Conservation (phyloP, 2,113 vertebrate genomes). For the Stercorarius parasiticus region DNA sequence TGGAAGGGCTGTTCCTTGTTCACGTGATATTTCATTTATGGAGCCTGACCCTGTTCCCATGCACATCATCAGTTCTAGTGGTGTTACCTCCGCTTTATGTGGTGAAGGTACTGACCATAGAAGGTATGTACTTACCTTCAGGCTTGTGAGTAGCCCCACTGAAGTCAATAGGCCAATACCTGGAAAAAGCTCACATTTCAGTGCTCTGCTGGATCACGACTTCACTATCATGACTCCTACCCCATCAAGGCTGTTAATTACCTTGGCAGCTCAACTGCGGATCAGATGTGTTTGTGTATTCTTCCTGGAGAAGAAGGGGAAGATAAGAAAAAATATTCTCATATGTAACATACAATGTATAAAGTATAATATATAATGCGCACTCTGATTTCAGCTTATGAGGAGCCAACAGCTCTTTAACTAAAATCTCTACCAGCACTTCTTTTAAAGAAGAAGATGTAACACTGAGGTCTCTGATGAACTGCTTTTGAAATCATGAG, state of each 20-base stretch:
- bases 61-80: background rate
- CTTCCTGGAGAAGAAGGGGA: background rate
- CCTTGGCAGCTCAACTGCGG: background rate
- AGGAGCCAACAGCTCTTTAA: background rate
- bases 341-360: background rate
- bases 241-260: background rate
- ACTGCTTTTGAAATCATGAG: background rate
- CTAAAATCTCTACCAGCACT: background rate
- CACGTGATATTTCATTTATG: accelerated
- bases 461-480: background rate
- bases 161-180: background rate
- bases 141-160: background rate
- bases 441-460: background rate
- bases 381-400: background rate
- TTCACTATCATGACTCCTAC: background rate
- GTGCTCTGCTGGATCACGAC: background rate
- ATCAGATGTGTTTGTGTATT: background rate
- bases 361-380: background rate
- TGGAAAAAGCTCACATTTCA: background rate
- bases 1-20: background rate
- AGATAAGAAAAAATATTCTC: background rate
- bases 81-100: background rate
- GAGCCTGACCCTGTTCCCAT: background rate
- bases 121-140: background rate
- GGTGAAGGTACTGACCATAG: background rate